Percentiles rank a stretch among this genome's conserved stretches.
phyloP scores from a whole-genome alignment of 2,888 invertebrate species.

The Agelastica alni region DNA sequence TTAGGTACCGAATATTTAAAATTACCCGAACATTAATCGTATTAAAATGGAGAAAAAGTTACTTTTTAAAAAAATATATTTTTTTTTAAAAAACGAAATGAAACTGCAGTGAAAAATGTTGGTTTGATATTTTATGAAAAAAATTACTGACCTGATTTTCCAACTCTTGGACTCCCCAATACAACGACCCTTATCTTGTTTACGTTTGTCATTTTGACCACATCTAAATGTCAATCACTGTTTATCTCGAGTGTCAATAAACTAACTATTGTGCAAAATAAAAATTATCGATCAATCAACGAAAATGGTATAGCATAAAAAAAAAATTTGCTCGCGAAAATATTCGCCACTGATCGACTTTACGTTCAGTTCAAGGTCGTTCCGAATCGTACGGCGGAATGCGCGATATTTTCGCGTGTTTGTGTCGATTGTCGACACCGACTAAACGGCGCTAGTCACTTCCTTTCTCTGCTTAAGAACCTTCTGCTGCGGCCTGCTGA shows the following conservation, averaged over 20 bases:
- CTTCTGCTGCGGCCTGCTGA: constrained; percentile 16
- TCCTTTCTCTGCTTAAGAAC: constrained; percentile 27
- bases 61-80: not conserved
- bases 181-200: constrained; percentile 81
- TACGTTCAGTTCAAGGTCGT: constrained; percentile 25
- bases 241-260: constrained; percentile 1
- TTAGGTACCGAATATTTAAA: too few species aligned
- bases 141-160: constrained; percentile 74
- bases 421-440: constrained; percentile 39
- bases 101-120: too few species aligned
- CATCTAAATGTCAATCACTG: constrained; percentile 7
- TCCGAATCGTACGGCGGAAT: constrained; percentile 11
- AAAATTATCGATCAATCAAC: constrained; percentile 4
- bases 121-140: too few species aligned
- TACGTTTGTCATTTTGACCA: constrained; percentile 69
- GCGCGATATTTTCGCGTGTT: constrained; percentile 23
- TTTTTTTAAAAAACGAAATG: not conserved
- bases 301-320: constrained; percentile 5
- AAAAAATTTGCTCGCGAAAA: constrained; percentile 11
- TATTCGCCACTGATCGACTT: not conserved
- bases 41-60: not conserved
- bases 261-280: constrained; percentile 3
- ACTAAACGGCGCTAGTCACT: constrained; percentile 29
- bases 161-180: constrained; percentile 75
- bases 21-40: too few species aligned